Evolutionary conservation across 2,888 invertebrate genomes (phyloP), one percentile per base, ranked within the genome.

Genomic region (Geophilus truncorum): DNA sequence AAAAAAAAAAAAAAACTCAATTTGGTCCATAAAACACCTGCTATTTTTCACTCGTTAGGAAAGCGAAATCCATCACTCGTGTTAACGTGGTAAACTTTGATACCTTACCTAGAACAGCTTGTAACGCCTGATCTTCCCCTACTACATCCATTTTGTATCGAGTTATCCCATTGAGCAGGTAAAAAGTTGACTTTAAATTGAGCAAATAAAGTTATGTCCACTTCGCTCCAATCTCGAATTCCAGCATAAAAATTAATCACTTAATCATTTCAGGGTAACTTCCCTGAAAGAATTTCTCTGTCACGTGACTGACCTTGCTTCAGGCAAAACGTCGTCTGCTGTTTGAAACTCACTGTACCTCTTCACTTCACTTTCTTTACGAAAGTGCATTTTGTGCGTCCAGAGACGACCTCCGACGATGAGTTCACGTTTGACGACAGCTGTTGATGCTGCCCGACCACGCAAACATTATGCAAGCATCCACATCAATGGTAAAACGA

Each of bases 101-200:
- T n/a, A n/a, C 15, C 82, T 80, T 80, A 82, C 83, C 83, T 81
- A 83, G 77, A 62, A 83, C 83, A 40, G 82, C 83, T 77, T 83
- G 83, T 30, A 83, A 81, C 9, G 81, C 81, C 81, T 83, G 83
- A 25, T 83, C 83, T 75, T 82, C 83, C 9, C 81, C 81, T 21
- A 80, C 70, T 51, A 81, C 81, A 77, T 83, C 83, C 82, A 82
- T 82, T 57, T 57, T 23, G 57, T 23, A 23, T 57, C 23, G 18
- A 4, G 1, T 3, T 9, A 2, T 18, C 18, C 57, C 57, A 57
- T 57, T 57, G 18, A 21, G 23, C 23, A 57, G 23, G 57, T 57
- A 21, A 5, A 15, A 57, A 57, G n/a, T 2, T 57, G 57, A n/a
- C 7, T 57, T 15, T 9, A 57, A 57, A 40, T 40, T 40, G 40